Evolutionary conservation across 2,888 invertebrate species (phyloP).

Genomic region (Neuroscelio doddi): DNA sequence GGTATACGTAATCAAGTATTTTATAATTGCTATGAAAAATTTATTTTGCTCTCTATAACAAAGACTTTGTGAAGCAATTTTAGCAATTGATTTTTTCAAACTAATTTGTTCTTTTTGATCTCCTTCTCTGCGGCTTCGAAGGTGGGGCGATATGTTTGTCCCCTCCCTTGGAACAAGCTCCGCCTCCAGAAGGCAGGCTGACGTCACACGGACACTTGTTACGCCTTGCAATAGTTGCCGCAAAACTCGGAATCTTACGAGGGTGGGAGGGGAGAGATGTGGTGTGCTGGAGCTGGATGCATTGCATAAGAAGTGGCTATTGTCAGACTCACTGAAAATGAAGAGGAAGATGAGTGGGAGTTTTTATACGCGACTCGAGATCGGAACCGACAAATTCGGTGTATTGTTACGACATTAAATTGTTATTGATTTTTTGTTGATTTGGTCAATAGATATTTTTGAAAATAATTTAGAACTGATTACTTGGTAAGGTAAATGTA

Average conservation of each 20-base stretch:
- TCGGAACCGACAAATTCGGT: too few relatives aligned
- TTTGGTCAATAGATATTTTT: too few relatives aligned
- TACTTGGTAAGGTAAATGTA: too few relatives aligned
- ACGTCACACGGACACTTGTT: constrained; percentile 71
- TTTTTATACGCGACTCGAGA: too few relatives aligned
- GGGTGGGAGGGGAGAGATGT: background rate
- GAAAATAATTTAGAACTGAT: too few relatives aligned
- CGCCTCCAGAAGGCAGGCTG: constrained; percentile 67
- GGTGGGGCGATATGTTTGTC: constrained; percentile 77
- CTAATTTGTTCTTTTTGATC: background rate
- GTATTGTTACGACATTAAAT: too few relatives aligned
- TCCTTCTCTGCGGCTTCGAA: constrained; percentile 69
- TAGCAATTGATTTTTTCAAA: too few relatives aligned
- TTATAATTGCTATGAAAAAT: too few relatives aligned
- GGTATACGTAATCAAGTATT: too few relatives aligned
- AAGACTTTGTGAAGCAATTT: too few relatives aligned
- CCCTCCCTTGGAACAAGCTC: constrained; percentile 62
- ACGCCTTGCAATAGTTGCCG: constrained; percentile 60
- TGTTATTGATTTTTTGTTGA: too few relatives aligned
- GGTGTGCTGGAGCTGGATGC: background rate
- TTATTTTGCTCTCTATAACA: too few relatives aligned
- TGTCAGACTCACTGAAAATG: background rate
- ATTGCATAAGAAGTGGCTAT: background rate
- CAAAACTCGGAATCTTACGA: constrained; percentile 21
- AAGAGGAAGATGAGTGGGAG: background rate